Evolutionary conservation across 2,797 vertebrate genomes (phyloP).

Genomic region (Synaphobranchus kaupii): DNA sequence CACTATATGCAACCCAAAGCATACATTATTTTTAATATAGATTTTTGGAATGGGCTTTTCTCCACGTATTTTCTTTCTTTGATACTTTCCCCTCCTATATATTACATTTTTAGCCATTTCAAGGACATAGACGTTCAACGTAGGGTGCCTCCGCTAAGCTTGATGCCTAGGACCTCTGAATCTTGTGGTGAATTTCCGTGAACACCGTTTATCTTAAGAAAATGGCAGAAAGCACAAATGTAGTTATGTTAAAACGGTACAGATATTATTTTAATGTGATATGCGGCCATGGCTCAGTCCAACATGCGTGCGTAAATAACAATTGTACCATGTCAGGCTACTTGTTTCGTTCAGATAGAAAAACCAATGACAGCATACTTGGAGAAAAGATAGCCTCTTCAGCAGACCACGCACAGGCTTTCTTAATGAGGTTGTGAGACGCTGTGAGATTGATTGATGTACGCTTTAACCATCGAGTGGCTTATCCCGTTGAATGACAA

Average conservation of each 20-base stretch:
- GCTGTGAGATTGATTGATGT: conserved; percentile 41
- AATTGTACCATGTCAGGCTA: conserved; percentile 3
- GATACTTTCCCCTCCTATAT: background rate
- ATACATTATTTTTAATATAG: background rate
- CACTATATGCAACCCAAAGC: too few relatives aligned
- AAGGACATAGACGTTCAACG: background rate
- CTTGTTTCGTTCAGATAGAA: conserved; percentile 9
- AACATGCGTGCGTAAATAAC: background rate
- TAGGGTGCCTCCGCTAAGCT: background rate
- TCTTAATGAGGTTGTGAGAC: conserved; percentile 17
- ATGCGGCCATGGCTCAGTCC: background rate
- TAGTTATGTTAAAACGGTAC: background rate
- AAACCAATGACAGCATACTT: background rate
- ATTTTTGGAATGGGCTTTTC: background rate
- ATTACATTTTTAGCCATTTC: background rate
- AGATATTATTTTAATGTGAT: background rate
- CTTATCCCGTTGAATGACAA: conserved; percentile 44
- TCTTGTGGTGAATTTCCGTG: background rate
- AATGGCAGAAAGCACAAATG: background rate
- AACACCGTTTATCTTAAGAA: background rate
- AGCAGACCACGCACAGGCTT: conserved; percentile 23
- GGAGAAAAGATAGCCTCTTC: conserved; percentile 16
- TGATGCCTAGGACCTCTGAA: background rate
- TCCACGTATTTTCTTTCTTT: background rate
- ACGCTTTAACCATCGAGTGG: conserved; percentile 41